Evolutionary conservation across 2,113 vertebrate species (phyloP).

Genomic region (Gila orcuttii): DNA sequence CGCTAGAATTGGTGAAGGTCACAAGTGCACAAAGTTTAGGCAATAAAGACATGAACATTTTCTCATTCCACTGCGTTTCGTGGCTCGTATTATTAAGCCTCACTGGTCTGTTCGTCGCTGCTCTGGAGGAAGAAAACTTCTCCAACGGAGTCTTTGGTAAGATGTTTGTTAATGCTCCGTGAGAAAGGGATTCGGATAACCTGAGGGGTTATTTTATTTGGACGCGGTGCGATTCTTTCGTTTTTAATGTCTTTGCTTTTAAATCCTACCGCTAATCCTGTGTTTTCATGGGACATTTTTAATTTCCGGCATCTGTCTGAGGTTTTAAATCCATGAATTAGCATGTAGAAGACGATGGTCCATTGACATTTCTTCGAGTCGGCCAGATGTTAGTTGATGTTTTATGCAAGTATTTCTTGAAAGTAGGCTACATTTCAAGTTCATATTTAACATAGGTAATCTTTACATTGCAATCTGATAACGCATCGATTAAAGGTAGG

Average conservation of each 20-base stretch:
- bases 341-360: not conserved
- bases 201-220: not conserved
- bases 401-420: not conserved
- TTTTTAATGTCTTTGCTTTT: not conserved
- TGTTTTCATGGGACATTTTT: not conserved
- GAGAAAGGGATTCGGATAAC: not conserved
- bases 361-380: not conserved
- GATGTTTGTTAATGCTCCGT: constrained; percentile 20
- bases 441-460: not conserved
- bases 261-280: not conserved
- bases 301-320: constrained; percentile 3
- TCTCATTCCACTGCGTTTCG: constrained; percentile 57
- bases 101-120: constrained; percentile 63
- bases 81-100: constrained; percentile 66
- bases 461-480: not conserved
- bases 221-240: not conserved
- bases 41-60: constrained; percentile 70
- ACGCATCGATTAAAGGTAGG: not conserved
- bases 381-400: not conserved
- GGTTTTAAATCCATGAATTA: not conserved
- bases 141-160: constrained; percentile 70
- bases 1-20: constrained; percentile 28
- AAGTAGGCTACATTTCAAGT: not conserved
- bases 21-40: not conserved
- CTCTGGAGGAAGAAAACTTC: constrained; percentile 67